Conservation (phyloP, 2,797 vertebrate genomes). For the Scleropages formosus region DNA sequence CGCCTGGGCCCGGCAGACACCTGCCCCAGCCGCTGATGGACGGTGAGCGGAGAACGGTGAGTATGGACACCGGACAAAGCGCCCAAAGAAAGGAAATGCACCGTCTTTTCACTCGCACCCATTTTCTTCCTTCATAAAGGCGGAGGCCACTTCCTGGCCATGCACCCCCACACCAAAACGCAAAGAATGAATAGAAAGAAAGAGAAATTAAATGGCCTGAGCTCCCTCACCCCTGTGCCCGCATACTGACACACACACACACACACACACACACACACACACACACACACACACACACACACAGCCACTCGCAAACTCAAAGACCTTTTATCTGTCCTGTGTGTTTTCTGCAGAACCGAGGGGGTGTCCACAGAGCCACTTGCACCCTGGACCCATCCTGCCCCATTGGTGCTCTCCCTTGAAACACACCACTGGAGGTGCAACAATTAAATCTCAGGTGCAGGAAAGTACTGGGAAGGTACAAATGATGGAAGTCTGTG, state of each 20-base stretch:
- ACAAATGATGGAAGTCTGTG: neutral
- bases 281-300: neutral
- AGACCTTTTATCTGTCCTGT: too few relatives aligned
- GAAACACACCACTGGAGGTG: too few relatives aligned
- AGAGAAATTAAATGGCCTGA: neutral
- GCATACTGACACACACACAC: constrained; percentile 34
- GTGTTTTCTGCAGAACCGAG: too few relatives aligned
- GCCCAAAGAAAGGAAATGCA: constrained; percentile 2
- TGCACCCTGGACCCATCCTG: too few relatives aligned
- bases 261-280: constrained; percentile 18
- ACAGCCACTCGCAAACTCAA: too few relatives aligned
- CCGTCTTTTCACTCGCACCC: too few relatives aligned
- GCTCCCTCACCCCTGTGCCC: neutral
- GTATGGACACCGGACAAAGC: neutral
- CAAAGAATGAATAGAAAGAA: neutral
- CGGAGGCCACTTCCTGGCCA: constrained; percentile 9
- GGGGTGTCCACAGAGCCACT: too few relatives aligned
- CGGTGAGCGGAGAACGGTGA: neutral
- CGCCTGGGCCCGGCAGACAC: too few relatives aligned
- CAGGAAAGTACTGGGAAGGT: too few relatives aligned
- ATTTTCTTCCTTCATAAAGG: neutral
- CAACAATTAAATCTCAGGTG: too few relatives aligned
- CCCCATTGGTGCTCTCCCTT: too few relatives aligned
- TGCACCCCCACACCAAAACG: neutral
- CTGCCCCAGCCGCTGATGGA: neutral